Conservation (phyloP, 2,888 invertebrate species). For the Phragmatobia fuliginosa region DNA sequence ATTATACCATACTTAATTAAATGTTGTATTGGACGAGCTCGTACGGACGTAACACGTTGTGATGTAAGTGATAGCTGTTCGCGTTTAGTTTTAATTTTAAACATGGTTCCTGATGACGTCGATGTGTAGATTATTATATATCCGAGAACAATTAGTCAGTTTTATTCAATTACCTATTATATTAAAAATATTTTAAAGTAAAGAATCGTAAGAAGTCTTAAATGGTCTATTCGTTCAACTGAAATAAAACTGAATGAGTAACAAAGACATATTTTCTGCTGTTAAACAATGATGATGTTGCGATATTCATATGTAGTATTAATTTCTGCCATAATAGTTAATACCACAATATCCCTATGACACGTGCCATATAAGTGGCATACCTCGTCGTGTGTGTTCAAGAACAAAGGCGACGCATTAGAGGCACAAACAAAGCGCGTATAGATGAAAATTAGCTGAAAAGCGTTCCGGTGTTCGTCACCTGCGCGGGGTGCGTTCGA, state of each 20-base stretch:
- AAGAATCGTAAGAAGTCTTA: neutral
- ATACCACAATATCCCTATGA: neutral
- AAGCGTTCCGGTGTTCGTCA: slow-evolving; percentile 52
- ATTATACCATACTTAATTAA: slow-evolving; percentile 15
- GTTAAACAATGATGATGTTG: neutral
- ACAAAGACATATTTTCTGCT: neutral
- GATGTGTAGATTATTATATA: slow-evolving; percentile 11
- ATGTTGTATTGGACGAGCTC: slow-evolving; percentile 5
- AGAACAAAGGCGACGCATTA: slow-evolving; percentile 26
- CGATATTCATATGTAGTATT: neutral
- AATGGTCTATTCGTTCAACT: too few species aligned
- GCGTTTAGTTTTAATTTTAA: neutral
- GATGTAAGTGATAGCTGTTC: neutral
- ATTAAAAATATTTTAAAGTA: neutral
- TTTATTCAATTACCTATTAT: slow-evolving; percentile 12
- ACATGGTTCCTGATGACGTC: slow-evolving; percentile 23
- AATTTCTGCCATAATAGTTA: neutral
- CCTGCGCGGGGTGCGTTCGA: slow-evolving; percentile 64
- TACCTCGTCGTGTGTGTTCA: neutral
- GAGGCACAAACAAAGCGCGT: slow-evolving; percentile 32
- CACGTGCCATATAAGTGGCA: neutral
- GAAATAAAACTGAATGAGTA: neutral
- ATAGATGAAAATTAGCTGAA: slow-evolving; percentile 45
- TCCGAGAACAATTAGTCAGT: slow-evolving; percentile 8
- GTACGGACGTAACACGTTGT: neutral